Evolutionary conservation across 2,888 invertebrate genomes (phyloP).

Genomic region (Noctua comes): DNA sequence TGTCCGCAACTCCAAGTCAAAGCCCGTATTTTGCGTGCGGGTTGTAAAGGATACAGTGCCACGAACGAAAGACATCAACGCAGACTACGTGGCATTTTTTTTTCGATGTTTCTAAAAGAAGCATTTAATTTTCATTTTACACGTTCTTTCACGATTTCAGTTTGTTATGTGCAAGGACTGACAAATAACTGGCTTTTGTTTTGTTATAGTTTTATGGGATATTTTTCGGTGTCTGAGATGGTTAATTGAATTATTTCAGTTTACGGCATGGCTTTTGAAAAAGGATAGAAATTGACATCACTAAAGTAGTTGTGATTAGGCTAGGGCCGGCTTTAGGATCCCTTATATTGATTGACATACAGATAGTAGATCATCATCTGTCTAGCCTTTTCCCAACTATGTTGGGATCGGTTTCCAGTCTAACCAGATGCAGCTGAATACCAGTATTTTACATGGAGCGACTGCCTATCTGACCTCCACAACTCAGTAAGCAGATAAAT

Average conservation of each 20-base stretch:
- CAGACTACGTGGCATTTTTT: not conserved
- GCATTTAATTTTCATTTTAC: no score
- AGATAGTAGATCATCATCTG: not conserved
- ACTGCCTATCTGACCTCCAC: no score
- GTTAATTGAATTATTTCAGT: not conserved
- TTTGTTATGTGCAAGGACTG: not conserved
- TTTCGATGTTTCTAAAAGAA: not conserved
- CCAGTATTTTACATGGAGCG: no score
- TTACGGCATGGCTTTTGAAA: not conserved
- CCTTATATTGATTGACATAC: not conserved
- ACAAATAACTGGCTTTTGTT: not conserved
- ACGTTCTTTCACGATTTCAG: not conserved
- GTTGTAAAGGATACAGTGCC: constrained; percentile 6
- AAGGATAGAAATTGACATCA: not conserved
- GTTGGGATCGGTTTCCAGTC: no score
- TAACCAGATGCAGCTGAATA: no score
- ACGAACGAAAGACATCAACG: constrained; percentile 72
- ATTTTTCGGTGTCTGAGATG: not conserved
- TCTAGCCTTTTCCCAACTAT: no score
- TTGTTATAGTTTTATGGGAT: not conserved
- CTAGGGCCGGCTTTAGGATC: not conserved
- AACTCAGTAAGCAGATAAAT: not conserved
- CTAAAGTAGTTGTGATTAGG: not conserved
- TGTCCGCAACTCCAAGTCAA: no score
- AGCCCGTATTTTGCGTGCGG: no score